phyloP scores from a whole-genome alignment of 2,797 vertebrate genomes.

The Psittacula echo region DNA sequence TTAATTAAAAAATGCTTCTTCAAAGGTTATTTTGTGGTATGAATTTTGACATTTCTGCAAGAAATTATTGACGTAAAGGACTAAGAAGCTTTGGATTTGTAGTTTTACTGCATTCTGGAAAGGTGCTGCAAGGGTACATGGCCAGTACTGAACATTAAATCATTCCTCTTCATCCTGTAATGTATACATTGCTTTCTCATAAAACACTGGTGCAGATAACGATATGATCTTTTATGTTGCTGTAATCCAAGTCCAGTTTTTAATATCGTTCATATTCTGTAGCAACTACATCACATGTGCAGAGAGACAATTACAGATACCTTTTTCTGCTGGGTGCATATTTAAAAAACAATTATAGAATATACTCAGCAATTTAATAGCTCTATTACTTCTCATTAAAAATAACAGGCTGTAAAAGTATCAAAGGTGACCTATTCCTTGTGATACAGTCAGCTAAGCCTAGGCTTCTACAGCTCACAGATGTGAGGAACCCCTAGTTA shows the following conservation, averaged over 20 bases:
- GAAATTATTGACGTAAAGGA: neutral
- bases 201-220: neutral
- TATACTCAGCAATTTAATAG: neutral
- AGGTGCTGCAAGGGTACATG: neutral
- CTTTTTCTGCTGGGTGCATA: neutral
- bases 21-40: neutral
- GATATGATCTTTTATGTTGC: neutral
- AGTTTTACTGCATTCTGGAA: neutral
- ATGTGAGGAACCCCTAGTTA: neutral
- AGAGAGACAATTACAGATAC: neutral
- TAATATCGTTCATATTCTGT: neutral
- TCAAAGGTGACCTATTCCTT: neutral
- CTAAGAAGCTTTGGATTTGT: neutral
- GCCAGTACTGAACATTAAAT: neutral
- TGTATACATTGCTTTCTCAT: neutral
- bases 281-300: neutral
- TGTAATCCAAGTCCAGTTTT: neutral
- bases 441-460: neutral
- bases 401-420: neutral
- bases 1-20: neutral
- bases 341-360: constrained; percentile 10
- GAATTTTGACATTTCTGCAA: neutral
- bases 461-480: neutral
- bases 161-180: neutral
- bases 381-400: neutral